Evolutionary conservation across 2,113 vertebrate genomes (phyloP).

Genomic region (Gobio gobio): DNA sequence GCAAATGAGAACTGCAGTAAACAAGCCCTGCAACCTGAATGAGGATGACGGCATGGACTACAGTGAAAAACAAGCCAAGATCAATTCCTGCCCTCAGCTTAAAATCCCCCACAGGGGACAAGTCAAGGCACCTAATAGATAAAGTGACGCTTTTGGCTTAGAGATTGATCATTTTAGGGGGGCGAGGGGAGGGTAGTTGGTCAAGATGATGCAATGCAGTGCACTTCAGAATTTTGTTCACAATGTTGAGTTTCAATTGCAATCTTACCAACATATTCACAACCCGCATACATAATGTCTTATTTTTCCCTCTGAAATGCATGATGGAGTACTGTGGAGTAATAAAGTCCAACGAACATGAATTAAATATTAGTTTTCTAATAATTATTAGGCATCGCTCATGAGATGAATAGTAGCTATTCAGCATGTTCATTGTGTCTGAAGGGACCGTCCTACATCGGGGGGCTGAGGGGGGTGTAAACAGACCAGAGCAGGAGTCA

Average conservation of each 20-base stretch:
- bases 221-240: neutral
- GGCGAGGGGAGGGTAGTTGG: neutral
- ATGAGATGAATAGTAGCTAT: constrained; percentile 62
- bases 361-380: no score
- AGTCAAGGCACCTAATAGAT: constrained; percentile 21
- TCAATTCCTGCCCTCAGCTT: constrained; percentile 43
- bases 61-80: constrained; percentile 49
- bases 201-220: neutral
- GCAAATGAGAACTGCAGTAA: constrained; percentile 12
- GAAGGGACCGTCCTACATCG: neutral
- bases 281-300: neutral
- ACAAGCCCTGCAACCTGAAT: neutral
- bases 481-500: constrained; percentile 79
- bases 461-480: constrained; percentile 69
- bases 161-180: constrained; percentile 26
- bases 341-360: neutral
- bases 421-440: constrained; percentile 82
- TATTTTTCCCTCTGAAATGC: neutral
- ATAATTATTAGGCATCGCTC: constrained; percentile 61
- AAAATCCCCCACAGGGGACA: neutral
- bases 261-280: neutral
- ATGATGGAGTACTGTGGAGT: neutral
- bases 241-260: neutral
- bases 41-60: constrained; percentile 37
- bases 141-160: constrained; percentile 33